Evolutionary conservation across 2,888 invertebrate genomes (phyloP).

Genomic region (Rhamnusium bicolor): DNA sequence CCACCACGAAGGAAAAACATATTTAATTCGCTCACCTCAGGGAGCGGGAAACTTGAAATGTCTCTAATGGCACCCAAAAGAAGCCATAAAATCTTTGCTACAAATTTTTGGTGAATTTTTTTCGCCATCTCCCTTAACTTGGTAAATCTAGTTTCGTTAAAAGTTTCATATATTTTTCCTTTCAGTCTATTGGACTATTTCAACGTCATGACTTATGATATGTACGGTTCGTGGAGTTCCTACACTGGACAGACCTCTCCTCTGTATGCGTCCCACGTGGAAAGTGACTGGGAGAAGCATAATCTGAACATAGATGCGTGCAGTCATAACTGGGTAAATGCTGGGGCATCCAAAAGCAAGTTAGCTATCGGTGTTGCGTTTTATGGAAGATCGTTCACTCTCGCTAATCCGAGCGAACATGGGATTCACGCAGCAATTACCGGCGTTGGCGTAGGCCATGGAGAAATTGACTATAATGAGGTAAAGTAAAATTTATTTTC

Average conservation of each 20-base stretch:
- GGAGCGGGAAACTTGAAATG: too few species aligned
- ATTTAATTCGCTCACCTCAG: too few species aligned
- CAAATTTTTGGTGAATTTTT: too few species aligned
- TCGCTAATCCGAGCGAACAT: slow-evolving; percentile 67
- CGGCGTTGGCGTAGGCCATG: slow-evolving; percentile 78
- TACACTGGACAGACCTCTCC: slow-evolving; percentile 78
- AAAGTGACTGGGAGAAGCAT: slow-evolving; percentile 56
- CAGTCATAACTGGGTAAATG: slow-evolving; percentile 72
- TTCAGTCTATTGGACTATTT: slow-evolving; percentile 69
- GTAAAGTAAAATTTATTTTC: too few species aligned
- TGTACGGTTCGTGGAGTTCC: slow-evolving; percentile 79
- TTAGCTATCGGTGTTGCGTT: slow-evolving; percentile 79
- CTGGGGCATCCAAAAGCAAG: slow-evolving; percentile 76
- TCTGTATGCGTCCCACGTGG: slow-evolving; percentile 72
- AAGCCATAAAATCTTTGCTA: too few species aligned
- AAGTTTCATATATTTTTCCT: slow-evolving; percentile 11
- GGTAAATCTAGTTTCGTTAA: too few species aligned
- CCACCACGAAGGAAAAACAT: too few species aligned
- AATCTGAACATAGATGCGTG: slow-evolving; percentile 67
- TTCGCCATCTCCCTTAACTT: too few species aligned
- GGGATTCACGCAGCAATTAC: slow-evolving; percentile 38
- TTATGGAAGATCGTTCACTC: slow-evolving; percentile 79
- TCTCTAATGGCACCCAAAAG: too few species aligned
- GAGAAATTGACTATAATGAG: slow-evolving; percentile 83
- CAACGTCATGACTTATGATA: slow-evolving; percentile 71